Evolutionary conservation across 2,113 vertebrate genomes (phyloP), one percentile per base, ranked within the genome.

Genomic region (Mus spicilegus): DNA sequence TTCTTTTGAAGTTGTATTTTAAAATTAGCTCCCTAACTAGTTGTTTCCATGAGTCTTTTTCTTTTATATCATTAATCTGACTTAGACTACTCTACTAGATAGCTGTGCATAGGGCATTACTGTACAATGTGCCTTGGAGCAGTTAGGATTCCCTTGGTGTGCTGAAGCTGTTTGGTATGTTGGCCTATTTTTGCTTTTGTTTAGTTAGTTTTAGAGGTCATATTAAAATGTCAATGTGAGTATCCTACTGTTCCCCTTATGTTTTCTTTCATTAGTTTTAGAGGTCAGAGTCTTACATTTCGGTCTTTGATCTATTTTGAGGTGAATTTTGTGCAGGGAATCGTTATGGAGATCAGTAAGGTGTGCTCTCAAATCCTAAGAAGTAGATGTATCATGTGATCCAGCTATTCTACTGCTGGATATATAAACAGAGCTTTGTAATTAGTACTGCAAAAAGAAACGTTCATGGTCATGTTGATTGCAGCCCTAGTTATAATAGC

Each of bases 61-160:
- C 14, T 28, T 36, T 36, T 61, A 26, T 61, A 42, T 3, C 81
- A 42, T 42, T 84, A 42, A 63, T 63, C 56, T 42, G 20, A 58
- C 3, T 63, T 84, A 28, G 13, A 1, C 56, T 84, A 9, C n/a
- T 7, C 2, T 58, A 7, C 28, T 67, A 24, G 19, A 76, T 4
- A 26, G 2, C 76, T 56, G 19, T 24, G 12, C 30, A 22, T 0
- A 6, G 6, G 8, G 1, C 16, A 24, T 2, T 49, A 49, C 16
- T 8, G 72, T 39, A n/a, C n/a, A 39, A 49, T 69, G 3, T 93
- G 8, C 11, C 69, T 86, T 42, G n/a, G 26, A 1, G 4, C 1
- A 36, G 24, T 80, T 88, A 65, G 36, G 42, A 87, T 46, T 51
- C 8, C 46, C 20, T 69, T 19, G 16, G 8, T 39, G 24, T 81